These are phyloP conservation scores for Perodicticus potto DNA, from an alignment of 2,797 vertebrate genomes.

Conservation along the genomic window DNA sequence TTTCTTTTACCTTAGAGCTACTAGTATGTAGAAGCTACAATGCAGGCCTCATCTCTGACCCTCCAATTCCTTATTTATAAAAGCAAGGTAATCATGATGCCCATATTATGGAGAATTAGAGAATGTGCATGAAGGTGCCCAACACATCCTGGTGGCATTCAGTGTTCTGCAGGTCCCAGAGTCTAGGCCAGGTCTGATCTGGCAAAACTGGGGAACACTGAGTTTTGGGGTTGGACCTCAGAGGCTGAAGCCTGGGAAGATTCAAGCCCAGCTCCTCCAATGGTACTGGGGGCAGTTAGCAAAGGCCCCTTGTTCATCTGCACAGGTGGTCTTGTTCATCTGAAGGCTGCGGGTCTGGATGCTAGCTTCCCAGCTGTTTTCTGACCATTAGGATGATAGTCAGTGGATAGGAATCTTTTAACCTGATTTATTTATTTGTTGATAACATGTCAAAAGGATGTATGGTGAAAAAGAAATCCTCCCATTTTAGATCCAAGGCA, in stretches of 20 bases:
- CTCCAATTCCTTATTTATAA: too few species aligned
- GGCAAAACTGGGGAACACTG: background rate
- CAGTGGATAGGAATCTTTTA: background rate
- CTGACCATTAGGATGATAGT: background rate
- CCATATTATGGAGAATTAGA: background rate
- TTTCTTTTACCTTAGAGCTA: background rate
- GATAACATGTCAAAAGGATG: too few species aligned
- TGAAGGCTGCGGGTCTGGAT: too few species aligned
- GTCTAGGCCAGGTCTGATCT: background rate
- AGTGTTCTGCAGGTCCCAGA: background rate
- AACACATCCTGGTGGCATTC: background rate
- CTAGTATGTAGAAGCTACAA: background rate
- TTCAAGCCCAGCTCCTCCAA: background rate
- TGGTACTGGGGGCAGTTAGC: background rate
- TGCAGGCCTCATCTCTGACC: background rate
- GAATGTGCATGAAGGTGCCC: background rate
- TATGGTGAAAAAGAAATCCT: background rate
- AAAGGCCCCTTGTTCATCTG: too few species aligned
- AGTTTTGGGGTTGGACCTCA: background rate
- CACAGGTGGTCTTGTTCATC: too few species aligned
- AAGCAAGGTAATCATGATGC: rapidly evolving
- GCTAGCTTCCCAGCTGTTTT: background rate
- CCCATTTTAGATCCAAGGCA: background rate
- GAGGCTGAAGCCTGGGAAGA: background rate
- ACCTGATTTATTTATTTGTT: background rate